Percentiles rank a stretch among this genome's conserved stretches.
Conservation (phyloP, 92 coral and sea anemone genomes). For the Heteractis magnifica region DNA sequence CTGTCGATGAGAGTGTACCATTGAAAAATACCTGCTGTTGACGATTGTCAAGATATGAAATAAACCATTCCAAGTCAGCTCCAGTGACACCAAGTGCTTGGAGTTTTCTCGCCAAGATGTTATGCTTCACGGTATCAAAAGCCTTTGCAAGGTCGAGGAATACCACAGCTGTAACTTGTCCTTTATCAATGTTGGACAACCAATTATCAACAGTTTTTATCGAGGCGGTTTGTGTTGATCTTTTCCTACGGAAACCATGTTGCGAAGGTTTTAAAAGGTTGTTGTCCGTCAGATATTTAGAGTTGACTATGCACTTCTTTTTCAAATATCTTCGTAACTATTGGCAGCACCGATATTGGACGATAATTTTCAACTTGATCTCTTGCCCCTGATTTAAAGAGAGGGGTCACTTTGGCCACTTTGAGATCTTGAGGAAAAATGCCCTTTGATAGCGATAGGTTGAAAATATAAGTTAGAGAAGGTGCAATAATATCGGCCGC, state of each 20-base stretch:
- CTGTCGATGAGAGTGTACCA: conserved; percentile 36
- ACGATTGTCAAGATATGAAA: conserved; percentile 42
- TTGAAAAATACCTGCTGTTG: conserved; percentile 43
- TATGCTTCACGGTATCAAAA: conserved; percentile 49
- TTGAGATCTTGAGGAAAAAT: conserved; percentile 44
- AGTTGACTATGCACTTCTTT: conserved; percentile 44
- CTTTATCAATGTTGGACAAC: conserved; percentile 36
- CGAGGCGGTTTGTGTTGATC: conserved; percentile 53
- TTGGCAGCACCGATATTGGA: conserved; percentile 38
- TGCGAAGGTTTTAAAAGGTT: conserved; percentile 45
- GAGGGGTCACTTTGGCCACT: conserved; percentile 48
- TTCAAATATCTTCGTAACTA: conserved; percentile 54
- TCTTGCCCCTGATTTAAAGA: conserved; percentile 35
- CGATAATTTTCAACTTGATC: conserved; percentile 40
- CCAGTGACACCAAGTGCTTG: conserved; percentile 26
- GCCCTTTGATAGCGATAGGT: conserved; percentile 24
- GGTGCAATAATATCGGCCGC: background rate
- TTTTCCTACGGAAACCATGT: conserved; percentile 43
- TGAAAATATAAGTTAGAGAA: too few relatives aligned
- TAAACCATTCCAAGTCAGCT: conserved; percentile 41
- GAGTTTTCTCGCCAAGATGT: conserved; percentile 27
- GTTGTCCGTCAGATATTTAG: conserved; percentile 36
- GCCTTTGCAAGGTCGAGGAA: conserved; percentile 34
- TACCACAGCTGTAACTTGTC: conserved; percentile 11
- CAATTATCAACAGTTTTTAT: conserved; percentile 40